Evolutionary conservation across 2,888 invertebrate genomes (phyloP), one percentile per base, ranked within the genome.

Genomic region (Poecilobothrus nobilitatus): DNA sequence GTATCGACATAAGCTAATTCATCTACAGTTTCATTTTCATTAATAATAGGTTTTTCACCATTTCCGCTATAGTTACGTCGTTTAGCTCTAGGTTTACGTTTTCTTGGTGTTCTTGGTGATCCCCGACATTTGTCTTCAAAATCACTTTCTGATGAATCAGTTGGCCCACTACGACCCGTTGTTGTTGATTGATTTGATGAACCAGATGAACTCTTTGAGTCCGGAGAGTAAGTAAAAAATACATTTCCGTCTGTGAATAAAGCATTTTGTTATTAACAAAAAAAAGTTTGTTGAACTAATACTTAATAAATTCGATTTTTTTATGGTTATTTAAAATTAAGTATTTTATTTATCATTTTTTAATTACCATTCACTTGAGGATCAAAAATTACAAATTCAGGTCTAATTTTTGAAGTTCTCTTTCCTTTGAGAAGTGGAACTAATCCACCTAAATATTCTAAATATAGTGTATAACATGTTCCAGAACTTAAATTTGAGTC

Each of bases 331-430:
- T n/a, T n/a, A n/a, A n/a, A n/a, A n/a, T n/a, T 5, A 27, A 27
- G 5, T 27, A 27, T 4, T 27, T 27, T 27, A 5, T 5, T 4
- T 27, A 27, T 27, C 2, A 4, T 27, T 27, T 5, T 27, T 27
- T 27, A 27, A 27, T 76, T 79, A 87, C 91, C 91, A 84, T 90
- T 91, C 62, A 86, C 87, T 82, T 95, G 93, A 2, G 95, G 95
- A 82, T 95, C 95, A 79, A 93, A 95, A 76, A 99, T 97, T 69
- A 98, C 95, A 82, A 99, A 99, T 82, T 98, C 98, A 0, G 98
- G 98, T 68, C 97, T 86, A 73, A 99, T 92, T 84, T 97, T 97
- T 81, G 97, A 97, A 71, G 95, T 96, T 71, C 97, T 84, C 75
- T 96, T 92, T 27, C 97, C 98, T 79, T 97, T 96, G 18, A 99